Base-by-base conservation (phyloP, 92 coral and sea anemone genomes). In the Pocillopora meandrina region DNA sequence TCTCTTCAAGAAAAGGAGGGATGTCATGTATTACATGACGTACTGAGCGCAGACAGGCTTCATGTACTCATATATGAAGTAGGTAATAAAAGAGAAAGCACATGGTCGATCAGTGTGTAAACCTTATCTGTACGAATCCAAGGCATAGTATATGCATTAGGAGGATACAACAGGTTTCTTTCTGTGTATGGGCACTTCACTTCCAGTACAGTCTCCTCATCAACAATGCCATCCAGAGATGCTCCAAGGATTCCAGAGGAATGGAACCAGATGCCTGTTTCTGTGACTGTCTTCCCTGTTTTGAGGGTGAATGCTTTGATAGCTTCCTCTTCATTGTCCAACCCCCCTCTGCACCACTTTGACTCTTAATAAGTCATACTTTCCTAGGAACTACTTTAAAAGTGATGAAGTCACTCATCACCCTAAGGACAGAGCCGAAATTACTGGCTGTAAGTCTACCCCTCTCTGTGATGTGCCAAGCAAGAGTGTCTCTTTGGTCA, bases 391-490 rank as follows among this genome's bases (percentile, higher is more conserved):
- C 17, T 35, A 35, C 52, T 74, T 74, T 6, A 74, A 3, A 52
- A 52, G 60, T 49, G 77, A 74, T 2, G 61, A 33, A 10, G 77
- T 74, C 14, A 74, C 63, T 55, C 23, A 52, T 74, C 23, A 62
- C 62, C 8, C 52, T 52, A 11, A 74, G 60, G 60, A 74, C 63
- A 19, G 63, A 74, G 35, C 77, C 77, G 19, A 74, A 74, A 34
- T 74, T 74, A 74, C 77, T 74, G 63, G 77, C 62, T 9, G 77
- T 74, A 55, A 74, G 77, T 74, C 77, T 34, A 19, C 77, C 77
- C 77, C 33, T 74, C 13, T 62, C 52, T 10, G 60, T 35, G 62
- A 52, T 52, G 9, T 55, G 77, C 77, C 62, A 56, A 55, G 60
- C n/a, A 74, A 62, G 77, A 21, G 52, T 74, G 36, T 74, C 63